Percentiles rank a stretch among this genome's conserved stretches.
Conservation (phyloP, 2,888 invertebrate species). For the Fragum whitleyi region DNA sequence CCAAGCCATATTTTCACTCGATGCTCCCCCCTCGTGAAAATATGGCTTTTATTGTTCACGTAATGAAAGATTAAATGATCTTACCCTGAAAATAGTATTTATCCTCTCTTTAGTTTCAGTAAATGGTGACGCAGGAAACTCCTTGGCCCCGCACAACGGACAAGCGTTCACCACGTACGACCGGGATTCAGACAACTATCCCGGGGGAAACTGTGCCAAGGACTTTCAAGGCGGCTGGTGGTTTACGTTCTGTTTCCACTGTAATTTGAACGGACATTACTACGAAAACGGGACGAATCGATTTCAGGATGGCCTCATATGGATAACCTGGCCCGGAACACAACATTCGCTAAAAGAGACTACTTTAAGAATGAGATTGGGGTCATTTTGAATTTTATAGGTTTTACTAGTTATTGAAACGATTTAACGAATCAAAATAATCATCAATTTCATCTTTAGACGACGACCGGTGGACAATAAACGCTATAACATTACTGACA, state of each 20-base stretch:
- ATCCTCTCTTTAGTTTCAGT: too few relatives aligned
- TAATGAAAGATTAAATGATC: too few relatives aligned
- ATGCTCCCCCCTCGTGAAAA: too few relatives aligned
- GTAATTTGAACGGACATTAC: not conserved
- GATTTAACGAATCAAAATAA: too few relatives aligned
- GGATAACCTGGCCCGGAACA: not conserved
- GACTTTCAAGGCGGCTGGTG: constrained; percentile 7
- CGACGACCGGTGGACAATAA: too few relatives aligned
- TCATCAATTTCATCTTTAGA: too few relatives aligned
- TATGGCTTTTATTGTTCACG: too few relatives aligned
- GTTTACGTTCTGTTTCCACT: not conserved
- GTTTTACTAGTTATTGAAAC: too few relatives aligned
- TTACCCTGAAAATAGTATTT: too few relatives aligned
- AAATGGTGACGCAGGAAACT: not conserved
- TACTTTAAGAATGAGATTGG: not conserved
- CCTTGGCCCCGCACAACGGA: not conserved
- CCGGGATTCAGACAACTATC: not conserved
- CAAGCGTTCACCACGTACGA: not conserved
- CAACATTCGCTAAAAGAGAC: not conserved
- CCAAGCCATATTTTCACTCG: too few relatives aligned
- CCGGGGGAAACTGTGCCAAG: constrained; percentile 2
- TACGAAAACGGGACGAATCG: not conserved
- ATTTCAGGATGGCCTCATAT: not conserved
- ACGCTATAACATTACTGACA: too few relatives aligned
- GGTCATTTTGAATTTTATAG: not conserved